Evolutionary conservation across 2,797 vertebrate species (phyloP).

Genomic region (Melanotaenia pygmaea): DNA sequence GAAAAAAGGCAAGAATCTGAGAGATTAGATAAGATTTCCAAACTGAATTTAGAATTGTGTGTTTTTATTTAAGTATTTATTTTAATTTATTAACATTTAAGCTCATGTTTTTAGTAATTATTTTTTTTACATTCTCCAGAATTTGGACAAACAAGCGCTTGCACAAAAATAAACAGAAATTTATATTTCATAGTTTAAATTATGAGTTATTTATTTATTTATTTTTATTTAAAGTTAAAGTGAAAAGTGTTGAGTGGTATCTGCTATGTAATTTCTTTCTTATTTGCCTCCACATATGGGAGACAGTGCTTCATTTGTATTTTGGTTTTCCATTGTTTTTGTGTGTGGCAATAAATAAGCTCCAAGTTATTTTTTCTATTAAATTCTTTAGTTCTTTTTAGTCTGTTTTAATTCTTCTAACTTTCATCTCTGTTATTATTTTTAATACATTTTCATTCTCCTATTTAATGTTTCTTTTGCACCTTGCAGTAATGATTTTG

Average conservation of each 20-base stretch:
- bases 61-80: not conserved
- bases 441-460: not conserved
- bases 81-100: not conserved
- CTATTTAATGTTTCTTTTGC: not conserved
- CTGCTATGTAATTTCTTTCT: not conserved
- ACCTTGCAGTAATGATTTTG: not conserved
- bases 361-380: not conserved
- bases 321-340: not conserved
- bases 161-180: not conserved
- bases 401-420: not conserved
- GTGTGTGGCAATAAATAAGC: not conserved
- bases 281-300: no score
- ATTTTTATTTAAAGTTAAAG: not conserved
- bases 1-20: conserved; percentile 89
- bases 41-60: not conserved
- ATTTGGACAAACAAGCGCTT: not conserved
- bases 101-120: not conserved
- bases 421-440: not conserved
- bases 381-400: not conserved
- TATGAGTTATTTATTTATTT: not conserved
- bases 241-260: not conserved
- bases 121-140: not conserved
- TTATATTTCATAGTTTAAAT: not conserved
- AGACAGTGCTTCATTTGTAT: no score
- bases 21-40: not conserved